Percentiles rank a stretch among this genome's conserved stretches.
phyloP scores from a whole-genome alignment of 2,113 vertebrate genomes.

The Callipepla californica region DNA sequence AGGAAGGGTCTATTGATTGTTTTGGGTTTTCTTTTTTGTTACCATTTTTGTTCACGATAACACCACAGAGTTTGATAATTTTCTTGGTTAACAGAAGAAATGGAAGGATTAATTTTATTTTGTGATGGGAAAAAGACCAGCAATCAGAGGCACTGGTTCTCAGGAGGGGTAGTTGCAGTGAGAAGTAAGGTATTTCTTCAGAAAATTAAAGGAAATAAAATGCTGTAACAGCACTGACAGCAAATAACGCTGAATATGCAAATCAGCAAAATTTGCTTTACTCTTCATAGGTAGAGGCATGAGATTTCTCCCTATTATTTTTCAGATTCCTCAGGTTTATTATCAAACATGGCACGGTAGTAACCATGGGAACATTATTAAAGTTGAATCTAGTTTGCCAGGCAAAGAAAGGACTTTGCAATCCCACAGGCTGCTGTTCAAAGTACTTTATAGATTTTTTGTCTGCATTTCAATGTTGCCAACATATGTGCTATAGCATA shows the following conservation, averaged over 20 bases:
- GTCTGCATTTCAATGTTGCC: background rate
- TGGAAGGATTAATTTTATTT: background rate
- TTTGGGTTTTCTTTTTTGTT: background rate
- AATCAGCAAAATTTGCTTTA: conserved; percentile 17
- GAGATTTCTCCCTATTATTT: background rate
- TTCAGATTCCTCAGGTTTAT: conserved; percentile 22
- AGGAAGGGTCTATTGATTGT: background rate
- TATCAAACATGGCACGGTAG: conserved; percentile 11
- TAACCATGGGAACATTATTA: conserved; percentile 50
- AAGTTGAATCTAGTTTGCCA: conserved; percentile 28
- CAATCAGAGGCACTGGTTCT: background rate
- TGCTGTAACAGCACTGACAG: background rate
- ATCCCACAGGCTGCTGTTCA: background rate
- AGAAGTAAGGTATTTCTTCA: background rate
- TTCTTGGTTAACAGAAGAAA: background rate
- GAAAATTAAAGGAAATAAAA: background rate
- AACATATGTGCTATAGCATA: background rate
- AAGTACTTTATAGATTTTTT: conserved; percentile 17
- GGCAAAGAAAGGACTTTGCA: conserved; percentile 5
- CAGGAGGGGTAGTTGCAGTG: background rate
- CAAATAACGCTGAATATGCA: conserved; percentile 10
- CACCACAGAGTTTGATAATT: background rate
- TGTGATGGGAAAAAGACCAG: background rate
- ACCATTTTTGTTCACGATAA: background rate
- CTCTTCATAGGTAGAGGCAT: background rate